phyloP scores from a whole-genome alignment of 2,113 vertebrate genomes.

The Peromyscus maniculatus region DNA sequence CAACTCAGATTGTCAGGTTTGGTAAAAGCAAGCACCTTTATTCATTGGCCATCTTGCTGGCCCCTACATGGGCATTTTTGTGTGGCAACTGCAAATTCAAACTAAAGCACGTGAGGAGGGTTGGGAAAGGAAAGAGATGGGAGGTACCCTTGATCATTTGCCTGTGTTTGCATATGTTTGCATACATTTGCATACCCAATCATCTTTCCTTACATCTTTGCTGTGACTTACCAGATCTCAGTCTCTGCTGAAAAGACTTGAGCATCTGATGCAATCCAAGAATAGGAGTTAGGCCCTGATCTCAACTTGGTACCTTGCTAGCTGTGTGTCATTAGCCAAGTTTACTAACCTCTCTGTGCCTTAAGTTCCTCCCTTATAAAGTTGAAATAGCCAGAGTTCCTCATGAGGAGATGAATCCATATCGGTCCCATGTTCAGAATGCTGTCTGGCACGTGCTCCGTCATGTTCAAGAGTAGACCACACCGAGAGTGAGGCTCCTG shows the following conservation, averaged over 20 bases:
- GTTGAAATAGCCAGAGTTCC: not conserved
- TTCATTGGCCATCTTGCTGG: not conserved
- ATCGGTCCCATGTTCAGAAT: accelerated
- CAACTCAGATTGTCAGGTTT: not conserved
- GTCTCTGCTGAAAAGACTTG: not conserved
- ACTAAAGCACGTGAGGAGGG: not conserved
- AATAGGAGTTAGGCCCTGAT: not conserved
- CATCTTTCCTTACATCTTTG: not conserved
- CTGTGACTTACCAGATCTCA: not conserved
- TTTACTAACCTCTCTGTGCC: constrained; percentile 22
- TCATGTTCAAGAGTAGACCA: not conserved
- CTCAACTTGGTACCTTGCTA: not conserved
- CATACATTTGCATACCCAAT: not conserved
- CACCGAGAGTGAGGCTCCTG: not conserved
- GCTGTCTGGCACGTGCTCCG: not conserved
- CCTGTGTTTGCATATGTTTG: not conserved
- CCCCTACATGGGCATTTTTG: not conserved
- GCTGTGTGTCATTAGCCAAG: not conserved
- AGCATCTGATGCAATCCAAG: not conserved
- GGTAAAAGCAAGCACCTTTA: not conserved
- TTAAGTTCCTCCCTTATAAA: not conserved
- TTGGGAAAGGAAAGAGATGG: not conserved
- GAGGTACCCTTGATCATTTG: not conserved
- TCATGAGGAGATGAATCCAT: not conserved
- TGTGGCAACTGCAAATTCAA: constrained; percentile 1